Evolutionary conservation across 2,113 vertebrate species (phyloP).

Genomic region (Oriolus oriolus): DNA sequence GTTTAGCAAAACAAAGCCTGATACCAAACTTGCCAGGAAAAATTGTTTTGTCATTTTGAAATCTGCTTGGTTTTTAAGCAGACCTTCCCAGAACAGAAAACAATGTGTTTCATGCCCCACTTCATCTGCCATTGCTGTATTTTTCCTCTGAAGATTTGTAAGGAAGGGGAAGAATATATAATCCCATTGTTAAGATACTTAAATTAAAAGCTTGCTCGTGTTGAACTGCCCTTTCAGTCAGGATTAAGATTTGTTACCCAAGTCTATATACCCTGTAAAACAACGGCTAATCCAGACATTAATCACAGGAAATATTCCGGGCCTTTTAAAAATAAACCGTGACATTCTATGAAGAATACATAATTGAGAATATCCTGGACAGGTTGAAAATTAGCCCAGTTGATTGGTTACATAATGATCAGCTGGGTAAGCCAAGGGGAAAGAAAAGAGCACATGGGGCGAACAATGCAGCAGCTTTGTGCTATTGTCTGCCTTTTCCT

Average conservation of each 20-base stretch:
- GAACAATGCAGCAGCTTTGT: slow-evolving; percentile 20
- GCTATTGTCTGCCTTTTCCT: slow-evolving; percentile 51
- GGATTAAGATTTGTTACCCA: slow-evolving; percentile 59
- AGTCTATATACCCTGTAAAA: slow-evolving; percentile 35
- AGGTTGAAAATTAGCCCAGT: slow-evolving; percentile 59
- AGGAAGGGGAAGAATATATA: slow-evolving; percentile 52
- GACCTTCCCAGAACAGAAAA: slow-evolving; percentile 59
- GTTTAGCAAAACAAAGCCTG: slow-evolving; percentile 68
- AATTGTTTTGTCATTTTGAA: slow-evolving; percentile 64
- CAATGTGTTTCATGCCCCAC: slow-evolving; percentile 35
- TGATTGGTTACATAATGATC: slow-evolving; percentile 55
- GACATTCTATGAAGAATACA: slow-evolving; percentile 53
- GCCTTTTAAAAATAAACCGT: slow-evolving; percentile 51
- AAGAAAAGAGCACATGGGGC: slow-evolving; percentile 1
- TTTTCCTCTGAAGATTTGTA: slow-evolving; percentile 55
- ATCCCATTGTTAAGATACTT: slow-evolving; percentile 55
- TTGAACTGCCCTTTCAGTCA: slow-evolving; percentile 34
- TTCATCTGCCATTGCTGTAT: slow-evolving; percentile 29
- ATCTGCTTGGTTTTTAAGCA: slow-evolving; percentile 50
- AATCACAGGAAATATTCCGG: slow-evolving; percentile 59
- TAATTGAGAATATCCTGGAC: slow-evolving; percentile 63
- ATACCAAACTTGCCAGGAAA: slow-evolving; percentile 63
- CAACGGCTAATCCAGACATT: slow-evolving; percentile 53
- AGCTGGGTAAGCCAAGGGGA: slow-evolving; percentile 37
- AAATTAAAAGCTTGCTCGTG: slow-evolving; percentile 51